Conservation (phyloP, 2,888 invertebrate genomes). For the Melipona bicolor region DNA sequence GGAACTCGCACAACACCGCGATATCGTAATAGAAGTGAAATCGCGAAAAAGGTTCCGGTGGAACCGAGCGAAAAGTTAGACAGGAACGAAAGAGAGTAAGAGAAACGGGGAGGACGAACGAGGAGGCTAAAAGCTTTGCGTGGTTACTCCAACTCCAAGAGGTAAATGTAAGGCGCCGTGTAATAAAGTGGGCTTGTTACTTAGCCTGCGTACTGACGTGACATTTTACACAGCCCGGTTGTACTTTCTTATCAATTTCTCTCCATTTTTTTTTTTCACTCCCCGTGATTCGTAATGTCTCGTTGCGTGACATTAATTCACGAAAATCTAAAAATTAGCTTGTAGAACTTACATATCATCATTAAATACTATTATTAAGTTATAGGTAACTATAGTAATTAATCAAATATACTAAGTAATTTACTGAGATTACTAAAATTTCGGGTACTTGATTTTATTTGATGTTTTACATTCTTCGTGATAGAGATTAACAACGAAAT, state of each 20-base stretch:
- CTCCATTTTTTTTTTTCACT: background rate
- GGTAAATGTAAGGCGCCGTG: slow-evolving; percentile 46
- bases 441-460: too few species aligned
- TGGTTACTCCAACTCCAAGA: slow-evolving; percentile 43
- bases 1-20: slow-evolving; percentile 36
- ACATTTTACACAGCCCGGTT: background rate
- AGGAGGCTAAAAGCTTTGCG: slow-evolving; percentile 16
- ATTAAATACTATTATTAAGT: too few species aligned
- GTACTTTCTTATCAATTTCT: background rate
- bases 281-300: background rate
- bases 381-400: too few species aligned
- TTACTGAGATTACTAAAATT: too few species aligned
- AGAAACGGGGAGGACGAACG: background rate
- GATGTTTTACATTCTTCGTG: too few species aligned
- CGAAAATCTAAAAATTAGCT: too few species aligned
- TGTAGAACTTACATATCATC: too few species aligned
- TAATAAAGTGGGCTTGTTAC: slow-evolving; percentile 63
- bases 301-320: background rate
- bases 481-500: too few species aligned
- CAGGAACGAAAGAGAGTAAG: background rate
- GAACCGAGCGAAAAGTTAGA: background rate
- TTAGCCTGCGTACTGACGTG: slow-evolving; percentile 23
- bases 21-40: slow-evolving; percentile 40
- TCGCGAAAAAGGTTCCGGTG: slow-evolving; percentile 11
- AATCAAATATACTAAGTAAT: too few species aligned